Evolutionary conservation across 2,113 vertebrate species (phyloP).

Genomic region (Epinephelus moara): DNA sequence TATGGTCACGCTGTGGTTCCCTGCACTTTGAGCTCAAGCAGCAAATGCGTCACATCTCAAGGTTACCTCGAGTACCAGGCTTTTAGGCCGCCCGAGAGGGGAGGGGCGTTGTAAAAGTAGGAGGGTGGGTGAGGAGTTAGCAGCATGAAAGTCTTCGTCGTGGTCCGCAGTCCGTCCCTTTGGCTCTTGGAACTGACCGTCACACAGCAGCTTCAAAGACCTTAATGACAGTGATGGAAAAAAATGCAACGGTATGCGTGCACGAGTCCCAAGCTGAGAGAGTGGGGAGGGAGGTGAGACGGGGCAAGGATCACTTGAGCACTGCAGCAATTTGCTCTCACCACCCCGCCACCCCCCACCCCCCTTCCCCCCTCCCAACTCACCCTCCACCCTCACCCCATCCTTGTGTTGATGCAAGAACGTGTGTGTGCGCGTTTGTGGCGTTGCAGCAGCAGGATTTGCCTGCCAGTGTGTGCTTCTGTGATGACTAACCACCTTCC

Average conservation of each 20-base stretch:
- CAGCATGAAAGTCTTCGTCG: background rate
- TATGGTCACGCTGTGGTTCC: background rate
- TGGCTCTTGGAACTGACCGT: background rate
- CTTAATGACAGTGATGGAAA: background rate
- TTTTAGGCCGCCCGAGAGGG: slow-evolving; percentile 34
- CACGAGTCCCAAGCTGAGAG: slow-evolving; percentile 3
- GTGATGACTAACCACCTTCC: slow-evolving; percentile 68
- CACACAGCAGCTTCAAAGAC: slow-evolving; percentile 17
- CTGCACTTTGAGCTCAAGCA: slow-evolving; percentile 34
- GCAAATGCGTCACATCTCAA: slow-evolving; percentile 78
- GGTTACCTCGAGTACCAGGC: slow-evolving; percentile 64
- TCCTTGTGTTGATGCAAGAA: background rate
- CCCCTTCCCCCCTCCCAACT: too few species aligned
- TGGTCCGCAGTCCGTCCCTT: slow-evolving; percentile 30
- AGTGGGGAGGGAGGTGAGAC: background rate
- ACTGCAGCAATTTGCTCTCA: slow-evolving; percentile 68
- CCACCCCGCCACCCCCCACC: background rate
- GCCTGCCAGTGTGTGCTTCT: slow-evolving; percentile 48
- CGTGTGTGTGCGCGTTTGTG: slow-evolving; percentile 18
- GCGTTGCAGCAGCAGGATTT: slow-evolving; percentile 68
- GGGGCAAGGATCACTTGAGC: slow-evolving; percentile 64
- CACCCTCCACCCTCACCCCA: slow-evolving; percentile 2
- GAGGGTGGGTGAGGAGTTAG: slow-evolving; percentile 22
- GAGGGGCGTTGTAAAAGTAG: slow-evolving; percentile 9
- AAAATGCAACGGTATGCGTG: background rate